Base-by-base conservation (phyloP, 2,113 vertebrate species). In the Sinocyclocheilus anophthalmus region DNA sequence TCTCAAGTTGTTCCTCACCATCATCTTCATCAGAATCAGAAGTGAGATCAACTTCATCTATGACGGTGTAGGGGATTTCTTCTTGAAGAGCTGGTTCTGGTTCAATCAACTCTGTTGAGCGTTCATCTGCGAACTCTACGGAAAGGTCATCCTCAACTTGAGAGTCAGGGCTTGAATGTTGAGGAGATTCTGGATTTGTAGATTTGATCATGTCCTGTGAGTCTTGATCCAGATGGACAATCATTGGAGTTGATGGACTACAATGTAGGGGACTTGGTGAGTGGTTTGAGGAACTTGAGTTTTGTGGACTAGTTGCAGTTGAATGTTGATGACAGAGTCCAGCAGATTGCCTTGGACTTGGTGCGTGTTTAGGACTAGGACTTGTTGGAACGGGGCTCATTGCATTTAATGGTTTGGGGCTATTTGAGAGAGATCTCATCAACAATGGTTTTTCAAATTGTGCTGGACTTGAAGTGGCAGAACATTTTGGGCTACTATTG, bases 31-130 rank as follows among this genome's bases (percentile, higher is more conserved):
- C 93, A 88, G 91, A 90, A 63, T 88, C 84, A 33, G 92, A 92
- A 86, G 91, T 87, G 50, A 94, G 59, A 83, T 93, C 88, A 82
- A 94, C 88, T n/a, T 92, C 89, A 85, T 94, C 94, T 80, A 94
- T 93, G 87, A 93, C 91, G 20, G 94, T 94, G 81, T 92, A 92
- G 70, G 92, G 93, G 11, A 95, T 70, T 4, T 39, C 89, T 69
- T 87, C 91, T 84, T 91, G 87, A 70, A 86, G 84, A 24, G 86
- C 76, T 12, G 87, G n/a, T 45, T 86, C 88, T 76, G 22, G 75
- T 42, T 39, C 53, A 55, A 77, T 55, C 48, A 45, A 39, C 26
- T 11, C 14, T 22, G 48, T 37, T 22, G 45, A 30, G 26, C 1
- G 7, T 61, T 85, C 37, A 2, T 37, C 61, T n/a, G 24, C 9